phyloP scores from a whole-genome alignment of 2,113 vertebrate genomes.

The Hoplias malabaricus region DNA sequence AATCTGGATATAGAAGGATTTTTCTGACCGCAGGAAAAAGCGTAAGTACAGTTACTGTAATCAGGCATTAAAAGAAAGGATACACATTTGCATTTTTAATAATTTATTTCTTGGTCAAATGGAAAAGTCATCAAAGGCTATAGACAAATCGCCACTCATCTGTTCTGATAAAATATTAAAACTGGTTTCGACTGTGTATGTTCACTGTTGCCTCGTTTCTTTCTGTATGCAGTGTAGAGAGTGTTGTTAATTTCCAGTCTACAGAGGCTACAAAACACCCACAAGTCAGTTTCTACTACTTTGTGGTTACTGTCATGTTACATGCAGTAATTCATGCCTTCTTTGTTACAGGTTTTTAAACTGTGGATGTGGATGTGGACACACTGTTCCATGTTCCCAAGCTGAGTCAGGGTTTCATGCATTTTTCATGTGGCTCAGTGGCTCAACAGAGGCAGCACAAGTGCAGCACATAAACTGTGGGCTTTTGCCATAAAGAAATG shows the following conservation, averaged over 20 bases:
- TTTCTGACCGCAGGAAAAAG: no score
- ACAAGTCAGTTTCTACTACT: not conserved
- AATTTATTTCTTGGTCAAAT: slow-evolving; percentile 37
- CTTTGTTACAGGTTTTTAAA: not conserved
- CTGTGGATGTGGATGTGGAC: not conserved
- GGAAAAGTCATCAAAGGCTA: slow-evolving; percentile 32
- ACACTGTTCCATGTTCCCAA: not conserved
- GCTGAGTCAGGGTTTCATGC: not conserved
- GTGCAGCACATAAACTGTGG: not conserved
- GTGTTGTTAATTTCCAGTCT: not conserved
- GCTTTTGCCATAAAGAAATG: not conserved
- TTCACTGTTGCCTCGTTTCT: not conserved
- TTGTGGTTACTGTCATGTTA: not conserved
- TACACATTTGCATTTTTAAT: slow-evolving; percentile 27
- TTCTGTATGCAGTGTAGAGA: not conserved
- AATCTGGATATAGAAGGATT: no score
- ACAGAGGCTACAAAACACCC: not conserved
- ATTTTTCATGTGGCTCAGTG: not conserved
- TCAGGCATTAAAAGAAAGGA: not conserved
- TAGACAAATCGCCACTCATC: slow-evolving; percentile 30
- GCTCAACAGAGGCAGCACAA: not conserved
- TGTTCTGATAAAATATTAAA: slow-evolving; percentile 42
- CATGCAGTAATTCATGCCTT: not conserved
- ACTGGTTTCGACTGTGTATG: not conserved
- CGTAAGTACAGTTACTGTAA: slow-evolving; percentile 12